Percentiles rank a stretch among this genome's conserved stretches.
Evolutionary conservation across 2,113 vertebrate species (phyloP).

Genomic region (Pholis gunnellus): DNA sequence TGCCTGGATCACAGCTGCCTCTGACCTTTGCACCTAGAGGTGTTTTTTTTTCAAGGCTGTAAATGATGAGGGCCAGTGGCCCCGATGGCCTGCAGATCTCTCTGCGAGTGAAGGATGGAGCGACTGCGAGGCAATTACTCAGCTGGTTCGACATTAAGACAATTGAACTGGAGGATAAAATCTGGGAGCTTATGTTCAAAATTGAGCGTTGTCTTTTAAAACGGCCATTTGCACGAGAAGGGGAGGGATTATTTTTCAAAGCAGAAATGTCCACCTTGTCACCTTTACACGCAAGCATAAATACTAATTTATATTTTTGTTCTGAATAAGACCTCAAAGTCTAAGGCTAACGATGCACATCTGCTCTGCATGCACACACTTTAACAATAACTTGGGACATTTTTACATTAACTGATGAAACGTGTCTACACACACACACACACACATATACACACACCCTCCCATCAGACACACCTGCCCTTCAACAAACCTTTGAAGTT

Average conservation of each 20-base stretch:
- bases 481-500: conserved; percentile 58
- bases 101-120: conserved; percentile 24
- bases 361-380: conserved; percentile 21
- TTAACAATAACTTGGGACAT: neutral
- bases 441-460: conserved; percentile 15
- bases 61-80: conserved; percentile 36
- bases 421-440: conserved; percentile 5
- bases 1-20: conserved; percentile 63
- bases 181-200: conserved; percentile 3
- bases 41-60: conserved; percentile 35
- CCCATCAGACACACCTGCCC: conserved; percentile 34
- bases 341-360: conserved; percentile 26
- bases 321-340: neutral
- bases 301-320: neutral
- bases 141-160: conserved; percentile 9
- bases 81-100: conserved; percentile 9
- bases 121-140: conserved; percentile 16
- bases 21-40: conserved; percentile 63
- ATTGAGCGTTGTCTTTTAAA: conserved; percentile 25
- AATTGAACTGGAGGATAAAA: conserved; percentile 3
- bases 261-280: neutral
- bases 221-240: neutral
- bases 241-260: neutral
- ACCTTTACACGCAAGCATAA: neutral
- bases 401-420: conserved; percentile 21